phyloP scores from a whole-genome alignment of 2,888 invertebrate species.

The Linnaemya vulpina region DNA sequence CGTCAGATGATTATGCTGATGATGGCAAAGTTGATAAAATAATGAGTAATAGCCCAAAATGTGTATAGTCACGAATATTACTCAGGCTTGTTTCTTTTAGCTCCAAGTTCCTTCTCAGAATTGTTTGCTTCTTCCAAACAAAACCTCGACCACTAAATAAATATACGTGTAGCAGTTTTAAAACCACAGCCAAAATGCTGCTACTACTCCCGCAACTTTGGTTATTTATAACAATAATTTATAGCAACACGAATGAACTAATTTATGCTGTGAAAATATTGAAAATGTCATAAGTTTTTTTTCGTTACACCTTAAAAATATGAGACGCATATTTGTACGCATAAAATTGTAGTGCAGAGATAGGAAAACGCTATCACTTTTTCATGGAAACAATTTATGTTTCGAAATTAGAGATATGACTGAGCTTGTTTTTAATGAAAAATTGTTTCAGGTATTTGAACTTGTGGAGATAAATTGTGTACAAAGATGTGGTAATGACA shows the following conservation, averaged over 20 bases:
- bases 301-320: slow-evolving; percentile 22
- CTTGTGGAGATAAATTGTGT: slow-evolving; percentile 53
- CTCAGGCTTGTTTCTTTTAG: slow-evolving; percentile 20
- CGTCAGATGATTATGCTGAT: slow-evolving; percentile 68
- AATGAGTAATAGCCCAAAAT: slow-evolving; percentile 69
- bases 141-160: slow-evolving; percentile 23
- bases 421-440: slow-evolving; percentile 37
- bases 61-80: slow-evolving; percentile 68
- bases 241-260: slow-evolving; percentile 66
- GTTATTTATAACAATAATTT: slow-evolving; percentile 66
- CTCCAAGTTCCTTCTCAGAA: slow-evolving; percentile 16
- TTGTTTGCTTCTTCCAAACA: slow-evolving; percentile 25
- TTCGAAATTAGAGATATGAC: slow-evolving; percentile 20
- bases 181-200: slow-evolving; percentile 4
- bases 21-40: slow-evolving; percentile 70
- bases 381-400: background rate
- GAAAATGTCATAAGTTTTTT: slow-evolving; percentile 63
- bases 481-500: slow-evolving; percentile 57
- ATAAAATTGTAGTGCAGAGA: background rate
- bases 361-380: background rate
- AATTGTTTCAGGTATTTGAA: slow-evolving; percentile 54
- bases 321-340: background rate
- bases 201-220: slow-evolving; percentile 31
- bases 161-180: slow-evolving; percentile 18
- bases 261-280: slow-evolving; percentile 70